Base-by-base conservation (phyloP, 2,113 vertebrate species). In the Alligator mississippiensis region DNA sequence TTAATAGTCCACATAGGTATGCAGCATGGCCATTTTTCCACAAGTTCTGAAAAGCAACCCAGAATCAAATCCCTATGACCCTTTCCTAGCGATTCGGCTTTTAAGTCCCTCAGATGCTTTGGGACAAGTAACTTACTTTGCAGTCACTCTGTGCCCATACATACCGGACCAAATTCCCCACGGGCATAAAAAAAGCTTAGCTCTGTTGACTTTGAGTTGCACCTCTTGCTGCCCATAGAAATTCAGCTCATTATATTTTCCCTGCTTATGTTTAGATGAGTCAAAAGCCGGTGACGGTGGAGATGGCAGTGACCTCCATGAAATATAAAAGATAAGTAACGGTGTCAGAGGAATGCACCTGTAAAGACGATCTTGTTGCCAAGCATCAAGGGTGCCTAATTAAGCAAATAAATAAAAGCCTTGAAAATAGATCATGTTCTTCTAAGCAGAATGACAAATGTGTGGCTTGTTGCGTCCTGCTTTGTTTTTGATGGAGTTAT, bases 401-500 rank as follows among this genome's bases (percentile, higher is more conserved):
- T 47, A 9, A 9, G 9, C 9, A 47, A 47, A 47, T 47, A 47
- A 47, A 47, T 9, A 47, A 47, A 47, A 8, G 47, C 47, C 47
- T 47, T 47, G 47, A 47, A 47, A 47, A 47, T 9, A 47, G 47
- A 47, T 47, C 7, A 47, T 8, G 25, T 74, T 2, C 28, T 12
- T 15, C 6, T 47, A 68, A 66, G 11, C 81, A 90, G 79, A 27
- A 11, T 3, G 28, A 81, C 83, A 38, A 85, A 13, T 2, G 4
- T n/a, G 1, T 34, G 3, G 22, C 3, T 24, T 25, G 63, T 81
- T 57, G 87, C 1, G 77, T 63, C 5, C 17, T 58, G 16, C 14
- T 93, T 81, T 84, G 30, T 34, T 84, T 74, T 82, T 80, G 87
- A 18, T 87, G 47, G 61, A 63, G 58, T 89, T 38, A 30, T 19